Evolutionary conservation across 1,140 invertebrate species (phyloP).

Genomic region (Drosophila bipectinata): DNA sequence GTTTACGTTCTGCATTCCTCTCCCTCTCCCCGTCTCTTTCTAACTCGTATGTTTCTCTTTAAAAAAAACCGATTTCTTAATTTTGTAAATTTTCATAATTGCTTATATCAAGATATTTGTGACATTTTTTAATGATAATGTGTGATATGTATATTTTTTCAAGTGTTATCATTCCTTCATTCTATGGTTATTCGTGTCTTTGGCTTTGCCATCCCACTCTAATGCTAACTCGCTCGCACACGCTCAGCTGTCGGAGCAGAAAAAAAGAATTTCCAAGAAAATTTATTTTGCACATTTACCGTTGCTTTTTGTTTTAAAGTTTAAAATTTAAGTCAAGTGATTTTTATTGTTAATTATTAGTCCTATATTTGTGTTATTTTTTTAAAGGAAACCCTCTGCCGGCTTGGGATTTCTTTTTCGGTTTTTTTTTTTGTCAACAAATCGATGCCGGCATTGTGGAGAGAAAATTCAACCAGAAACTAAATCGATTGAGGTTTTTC

Average conservation of each 20-base stretch:
- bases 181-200: slow-evolving; percentile 25
- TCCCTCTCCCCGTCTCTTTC: slow-evolving; percentile 13
- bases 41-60: slow-evolving; percentile 13
- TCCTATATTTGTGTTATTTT: background rate
- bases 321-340: background rate
- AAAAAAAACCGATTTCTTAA: background rate
- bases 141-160: background rate
- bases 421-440: slow-evolving; percentile 13
- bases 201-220: slow-evolving; percentile 28
- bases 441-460: slow-evolving; percentile 41
- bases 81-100: background rate
- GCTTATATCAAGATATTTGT: too few species aligned
- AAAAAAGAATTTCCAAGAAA: background rate
- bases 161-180: slow-evolving; percentile 7
- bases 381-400: background rate
- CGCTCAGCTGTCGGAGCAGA: slow-evolving; percentile 36
- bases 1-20: slow-evolving; percentile 38
- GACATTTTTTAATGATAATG: too few species aligned
- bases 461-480: background rate
- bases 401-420: slow-evolving; percentile 2
- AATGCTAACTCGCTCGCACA: slow-evolving; percentile 29
- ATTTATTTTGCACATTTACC: slow-evolving; percentile 15
- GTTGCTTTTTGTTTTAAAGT: slow-evolving; percentile 13
- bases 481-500: slow-evolving; percentile 7
- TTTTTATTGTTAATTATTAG: slow-evolving; percentile 11